A percentile compares a stretch with the other conserved stretches of the same genome.
phyloP scores from a whole-genome alignment of 2,797 vertebrate species.

The Chaunax sp. region DNA sequence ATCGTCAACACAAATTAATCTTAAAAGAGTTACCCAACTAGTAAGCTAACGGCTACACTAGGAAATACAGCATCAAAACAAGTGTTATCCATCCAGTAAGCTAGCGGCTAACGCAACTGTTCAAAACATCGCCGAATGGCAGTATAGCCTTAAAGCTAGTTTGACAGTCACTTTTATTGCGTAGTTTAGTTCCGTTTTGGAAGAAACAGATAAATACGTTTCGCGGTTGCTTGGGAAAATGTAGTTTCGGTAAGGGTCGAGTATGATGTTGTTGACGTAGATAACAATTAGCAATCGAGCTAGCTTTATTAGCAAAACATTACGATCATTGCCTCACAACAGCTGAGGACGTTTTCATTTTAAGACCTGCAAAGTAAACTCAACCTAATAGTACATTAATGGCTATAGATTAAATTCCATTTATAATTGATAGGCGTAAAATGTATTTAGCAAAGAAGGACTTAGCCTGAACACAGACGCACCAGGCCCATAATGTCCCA shows the following conservation, averaged over 20 bases:
- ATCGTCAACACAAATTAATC: conserved; percentile 16
- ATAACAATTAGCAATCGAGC: conserved; percentile 64
- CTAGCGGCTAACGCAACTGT: conserved; percentile 23
- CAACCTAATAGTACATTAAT: accelerated
- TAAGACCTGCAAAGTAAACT: background rate
- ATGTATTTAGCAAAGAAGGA: background rate
- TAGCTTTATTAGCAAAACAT: conserved; percentile 57
- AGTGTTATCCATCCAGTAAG: conserved; percentile 22
- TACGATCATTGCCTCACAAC: background rate
- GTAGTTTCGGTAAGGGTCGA: background rate
- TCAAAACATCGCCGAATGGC: background rate
- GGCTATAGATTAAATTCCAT: accelerated
- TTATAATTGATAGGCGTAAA: too few species aligned
- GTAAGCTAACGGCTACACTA: conserved; percentile 21
- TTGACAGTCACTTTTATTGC: accelerated
- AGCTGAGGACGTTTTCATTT: background rate
- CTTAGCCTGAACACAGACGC: background rate
- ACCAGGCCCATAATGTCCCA: conserved; percentile 44
- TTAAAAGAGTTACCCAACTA: too few species aligned
- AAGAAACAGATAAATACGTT: accelerated
- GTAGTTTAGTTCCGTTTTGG: accelerated
- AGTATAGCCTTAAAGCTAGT: background rate
- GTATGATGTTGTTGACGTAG: conserved; percentile 65
- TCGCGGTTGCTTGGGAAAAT: accelerated
- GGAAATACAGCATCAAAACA: conserved; percentile 24